phyloP scores from a whole-genome alignment of 2,797 vertebrate species.

The Champsocephalus gunnari region DNA sequence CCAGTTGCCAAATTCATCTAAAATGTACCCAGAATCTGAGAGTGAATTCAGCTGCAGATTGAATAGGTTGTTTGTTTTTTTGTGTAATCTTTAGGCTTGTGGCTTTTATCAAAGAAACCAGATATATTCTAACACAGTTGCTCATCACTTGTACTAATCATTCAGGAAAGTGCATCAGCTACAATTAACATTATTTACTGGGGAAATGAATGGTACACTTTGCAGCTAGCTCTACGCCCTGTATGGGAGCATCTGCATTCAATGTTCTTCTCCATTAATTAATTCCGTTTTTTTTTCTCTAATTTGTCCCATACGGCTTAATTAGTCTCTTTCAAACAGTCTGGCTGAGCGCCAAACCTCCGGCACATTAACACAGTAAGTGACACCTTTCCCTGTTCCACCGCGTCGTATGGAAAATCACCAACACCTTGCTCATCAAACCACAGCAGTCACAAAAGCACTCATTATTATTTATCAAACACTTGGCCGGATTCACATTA shows the following conservation, averaged over 20 bases:
- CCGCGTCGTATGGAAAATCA: conserved; percentile 10
- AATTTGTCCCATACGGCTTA: background rate
- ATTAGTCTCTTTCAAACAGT: background rate
- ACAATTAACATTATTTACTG: background rate
- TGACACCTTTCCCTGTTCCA: background rate
- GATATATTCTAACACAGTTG: background rate
- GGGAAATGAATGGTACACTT: background rate
- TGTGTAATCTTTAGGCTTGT: background rate
- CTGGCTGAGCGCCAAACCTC: background rate
- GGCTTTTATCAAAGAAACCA: background rate
- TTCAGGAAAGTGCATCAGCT: conserved; percentile 1
- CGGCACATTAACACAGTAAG: background rate
- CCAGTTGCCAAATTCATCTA: background rate
- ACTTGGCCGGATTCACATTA: no score
- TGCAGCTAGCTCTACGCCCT: background rate
- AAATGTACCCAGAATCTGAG: background rate
- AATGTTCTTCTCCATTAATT: background rate
- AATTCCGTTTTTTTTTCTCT: background rate
- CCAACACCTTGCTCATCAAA: background rate
- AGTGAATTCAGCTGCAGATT: background rate
- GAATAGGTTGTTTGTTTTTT: background rate
- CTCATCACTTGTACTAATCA: background rate
- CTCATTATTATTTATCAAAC: no score
- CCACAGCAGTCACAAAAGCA: background rate
- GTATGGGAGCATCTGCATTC: background rate